Evolutionary conservation across 2,113 vertebrate species (phyloP).

Genomic region (Edolisoma coerulescens): DNA sequence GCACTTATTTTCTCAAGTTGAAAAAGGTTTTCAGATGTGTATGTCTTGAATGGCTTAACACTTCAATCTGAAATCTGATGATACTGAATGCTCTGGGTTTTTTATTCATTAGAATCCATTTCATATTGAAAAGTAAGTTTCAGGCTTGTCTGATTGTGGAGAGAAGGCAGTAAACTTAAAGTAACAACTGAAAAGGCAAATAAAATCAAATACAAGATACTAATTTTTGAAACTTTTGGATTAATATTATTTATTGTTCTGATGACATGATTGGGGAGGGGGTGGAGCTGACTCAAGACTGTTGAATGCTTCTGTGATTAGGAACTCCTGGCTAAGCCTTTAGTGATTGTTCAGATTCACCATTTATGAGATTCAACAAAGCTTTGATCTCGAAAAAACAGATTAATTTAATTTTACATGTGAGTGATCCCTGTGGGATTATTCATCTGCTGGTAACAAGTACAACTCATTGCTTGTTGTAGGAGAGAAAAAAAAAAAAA

Average conservation of each 20-base stretch:
- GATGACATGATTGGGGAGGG: background rate
- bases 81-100: background rate
- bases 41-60: background rate
- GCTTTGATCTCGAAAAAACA: background rate
- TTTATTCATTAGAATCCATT: background rate
- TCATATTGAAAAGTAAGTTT: background rate
- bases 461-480: background rate
- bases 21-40: background rate
- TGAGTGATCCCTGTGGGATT: background rate
- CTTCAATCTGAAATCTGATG: background rate
- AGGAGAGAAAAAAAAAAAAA: background rate
- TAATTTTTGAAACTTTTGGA: background rate
- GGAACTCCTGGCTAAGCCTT: background rate
- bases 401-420: background rate
- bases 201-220: background rate
- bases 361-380: background rate
- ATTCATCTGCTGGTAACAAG: background rate
- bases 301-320: background rate
- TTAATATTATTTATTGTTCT: background rate
- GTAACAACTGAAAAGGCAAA: background rate
- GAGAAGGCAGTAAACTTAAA: background rate
- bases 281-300: background rate
- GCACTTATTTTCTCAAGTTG: background rate
- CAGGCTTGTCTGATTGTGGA: background rate
- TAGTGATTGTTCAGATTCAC: background rate